Percentiles rank a stretch among this genome's conserved stretches.
phyloP scores from a whole-genome alignment of 2,797 vertebrate species.

The Cheirogaleus major region DNA sequence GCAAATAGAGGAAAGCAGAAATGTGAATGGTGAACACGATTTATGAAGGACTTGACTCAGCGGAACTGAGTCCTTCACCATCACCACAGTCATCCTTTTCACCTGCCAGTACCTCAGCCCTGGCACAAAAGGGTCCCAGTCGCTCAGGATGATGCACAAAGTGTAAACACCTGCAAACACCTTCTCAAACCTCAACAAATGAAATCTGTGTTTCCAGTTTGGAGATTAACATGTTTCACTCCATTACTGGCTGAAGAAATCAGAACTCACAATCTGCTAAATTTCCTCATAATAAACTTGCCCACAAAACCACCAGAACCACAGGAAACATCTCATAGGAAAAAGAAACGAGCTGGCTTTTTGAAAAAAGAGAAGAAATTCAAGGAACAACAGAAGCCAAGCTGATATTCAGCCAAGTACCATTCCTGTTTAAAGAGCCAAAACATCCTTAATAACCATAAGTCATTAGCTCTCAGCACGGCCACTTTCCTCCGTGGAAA shows the following conservation, averaged over 20 bases:
- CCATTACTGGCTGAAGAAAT: not conserved
- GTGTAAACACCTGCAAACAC: not conserved
- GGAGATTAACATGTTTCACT: not conserved
- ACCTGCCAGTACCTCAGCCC: not conserved
- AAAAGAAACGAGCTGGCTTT: conserved; percentile 21
- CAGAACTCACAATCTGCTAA: not conserved
- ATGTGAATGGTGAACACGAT: not conserved
- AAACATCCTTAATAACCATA: conserved; percentile 33
- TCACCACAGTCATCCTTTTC: not conserved
- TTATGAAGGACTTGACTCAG: too few species aligned
- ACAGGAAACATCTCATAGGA: conserved; percentile 46
- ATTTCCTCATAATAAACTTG: conserved; percentile 54
- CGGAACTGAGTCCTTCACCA: not conserved
- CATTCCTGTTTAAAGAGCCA: conserved; percentile 51
- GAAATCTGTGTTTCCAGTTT: not conserved
- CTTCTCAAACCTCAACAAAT: not conserved
- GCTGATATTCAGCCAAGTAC: conserved; percentile 13
- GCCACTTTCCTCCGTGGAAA: not conserved
- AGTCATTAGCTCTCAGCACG: not conserved
- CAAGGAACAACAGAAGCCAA: conserved; percentile 34
- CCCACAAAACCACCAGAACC: conserved; percentile 45
- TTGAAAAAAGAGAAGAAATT: conserved; percentile 50
- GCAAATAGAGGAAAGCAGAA: not conserved
- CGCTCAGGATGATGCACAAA: not conserved
- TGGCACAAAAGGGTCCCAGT: not conserved